Conservation (phyloP, 2,888 invertebrate genomes). For the Caenorhabditis sp. region DNA sequence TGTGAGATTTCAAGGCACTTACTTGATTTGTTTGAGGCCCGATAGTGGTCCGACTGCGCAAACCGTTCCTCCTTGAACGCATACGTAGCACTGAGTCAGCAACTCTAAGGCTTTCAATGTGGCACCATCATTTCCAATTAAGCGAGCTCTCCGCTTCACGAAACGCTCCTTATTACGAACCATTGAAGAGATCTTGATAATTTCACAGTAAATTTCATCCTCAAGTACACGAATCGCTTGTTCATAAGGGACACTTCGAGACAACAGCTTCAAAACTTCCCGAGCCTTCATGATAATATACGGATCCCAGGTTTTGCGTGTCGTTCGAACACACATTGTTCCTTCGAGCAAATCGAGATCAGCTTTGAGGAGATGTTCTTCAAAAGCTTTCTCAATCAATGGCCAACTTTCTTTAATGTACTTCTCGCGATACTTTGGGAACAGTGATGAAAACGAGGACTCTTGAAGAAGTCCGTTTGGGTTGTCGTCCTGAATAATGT, state of each 20-base stretch:
- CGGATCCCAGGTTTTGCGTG: slow-evolving; percentile 97
- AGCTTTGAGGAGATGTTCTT: slow-evolving; percentile 85
- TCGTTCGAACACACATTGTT: slow-evolving; percentile 94
- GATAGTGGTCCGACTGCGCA: slow-evolving; percentile 96
- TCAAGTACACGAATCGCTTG: slow-evolving; percentile 89
- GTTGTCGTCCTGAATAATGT: slow-evolving; percentile 86
- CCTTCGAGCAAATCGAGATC: slow-evolving; percentile 82
- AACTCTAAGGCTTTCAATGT: slow-evolving; percentile 96
- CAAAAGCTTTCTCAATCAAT: slow-evolving; percentile 91
- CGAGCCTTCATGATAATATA: slow-evolving; percentile 93
- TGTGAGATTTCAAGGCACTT: not conserved
- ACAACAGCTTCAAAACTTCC: slow-evolving; percentile 95
- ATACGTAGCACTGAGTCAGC: slow-evolving; percentile 95
- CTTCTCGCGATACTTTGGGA: slow-evolving; percentile 97
- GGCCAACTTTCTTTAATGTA: slow-evolving; percentile 96
- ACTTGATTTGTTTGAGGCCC: slow-evolving; percentile 87
- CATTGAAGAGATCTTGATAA: slow-evolving; percentile 95
- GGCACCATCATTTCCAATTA: slow-evolving; percentile 98
- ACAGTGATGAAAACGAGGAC: slow-evolving; percentile 96
- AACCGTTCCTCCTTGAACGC: slow-evolving; percentile 94
- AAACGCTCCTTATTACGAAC: slow-evolving; percentile 90
- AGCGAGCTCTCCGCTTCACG: slow-evolving; percentile 93
- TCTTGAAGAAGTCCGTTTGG: slow-evolving; percentile 92
- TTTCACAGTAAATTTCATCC: slow-evolving; percentile 95
- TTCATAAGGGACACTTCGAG: slow-evolving; percentile 96